A percentile compares a stretch with the other conserved stretches of the same genome.
Conservation (phyloP, 2,797 vertebrate species). For the Protonibea diacanthus region DNA sequence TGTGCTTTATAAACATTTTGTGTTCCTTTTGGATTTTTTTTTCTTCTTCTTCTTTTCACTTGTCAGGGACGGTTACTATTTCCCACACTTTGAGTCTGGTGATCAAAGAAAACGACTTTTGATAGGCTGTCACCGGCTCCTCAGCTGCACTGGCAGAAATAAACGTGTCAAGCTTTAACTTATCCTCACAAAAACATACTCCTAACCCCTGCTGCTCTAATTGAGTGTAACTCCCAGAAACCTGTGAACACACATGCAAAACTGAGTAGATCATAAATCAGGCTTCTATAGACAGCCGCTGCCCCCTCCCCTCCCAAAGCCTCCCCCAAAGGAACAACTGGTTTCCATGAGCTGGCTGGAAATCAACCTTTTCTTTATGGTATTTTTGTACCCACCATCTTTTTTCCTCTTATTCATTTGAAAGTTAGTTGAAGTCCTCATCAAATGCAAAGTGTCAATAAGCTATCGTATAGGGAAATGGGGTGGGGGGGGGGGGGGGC, state of each 20-base stretch:
- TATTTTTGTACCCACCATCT: constrained; percentile 55
- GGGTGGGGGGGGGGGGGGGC: not conserved
- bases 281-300: constrained; percentile 70
- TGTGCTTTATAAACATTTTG: constrained; percentile 80
- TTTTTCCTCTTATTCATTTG: not conserved
- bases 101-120: constrained; percentile 85
- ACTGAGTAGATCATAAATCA: constrained; percentile 77
- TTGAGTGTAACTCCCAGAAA: constrained; percentile 82
- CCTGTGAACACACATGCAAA: constrained; percentile 80
- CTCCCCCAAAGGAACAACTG: constrained; percentile 64
- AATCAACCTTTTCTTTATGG: constrained; percentile 56
- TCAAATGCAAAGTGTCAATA: constrained; percentile 72
- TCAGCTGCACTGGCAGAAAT: constrained; percentile 78
- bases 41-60: constrained; percentile 56
- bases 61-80: constrained; percentile 81
- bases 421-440: constrained; percentile 60
- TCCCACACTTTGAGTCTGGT: constrained; percentile 78
- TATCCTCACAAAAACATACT: constrained; percentile 77
- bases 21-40: constrained; percentile 64
- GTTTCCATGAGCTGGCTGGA: constrained; percentile 70
- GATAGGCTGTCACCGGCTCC: constrained; percentile 82
- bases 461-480: constrained; percentile 68
- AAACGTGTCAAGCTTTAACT: constrained; percentile 84
- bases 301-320: constrained; percentile 39
- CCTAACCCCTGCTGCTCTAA: constrained; percentile 80